Base-by-base conservation (phyloP, 2,113 vertebrate species). In the Chaenocephalus aceratus region DNA sequence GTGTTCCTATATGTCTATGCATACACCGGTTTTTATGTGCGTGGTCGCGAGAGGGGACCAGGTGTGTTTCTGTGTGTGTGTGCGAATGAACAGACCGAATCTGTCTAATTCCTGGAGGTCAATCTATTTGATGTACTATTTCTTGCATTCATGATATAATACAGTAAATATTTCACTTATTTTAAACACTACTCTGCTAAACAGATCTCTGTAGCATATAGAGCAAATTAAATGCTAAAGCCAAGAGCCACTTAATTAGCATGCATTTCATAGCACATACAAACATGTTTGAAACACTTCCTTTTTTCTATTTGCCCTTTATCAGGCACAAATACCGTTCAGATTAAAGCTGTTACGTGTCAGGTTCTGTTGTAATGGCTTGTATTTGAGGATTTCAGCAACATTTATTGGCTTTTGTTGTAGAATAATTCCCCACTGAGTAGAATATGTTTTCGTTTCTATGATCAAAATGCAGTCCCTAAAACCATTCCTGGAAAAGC, bases 1-100 rank as follows among this genome's bases (percentile, higher is more conserved):
- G 76, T 64, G 14, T 77, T 26, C 71, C 67, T 56, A 62, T 69
- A 59, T 68, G 66, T 82, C 60, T 63, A 61, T 49, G 46, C 65
- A 67, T 79, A 45, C 23, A 36, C 54, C 7, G 16, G 79, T 78
- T 72, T 53, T 7, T 77, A 5, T 58, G 64, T 46, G 66, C 48
- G 73, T 21, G 44, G 46, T 10, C 49, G 49, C 1, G 36, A 34
- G 23, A 45, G 23, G 5, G 21, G 5, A 41, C 44, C 51, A 3
- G 48, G 45, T 30, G 57, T 16, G 30, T 73, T 73, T 79, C 41
- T 21, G 3, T 21, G 21, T 26, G 26, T 23, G 44, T 54, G 30
- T 77, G 72, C 77, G 61, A 80, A 51, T 80, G 78, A 87, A 23
- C 80, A 86, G 75, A 72, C 6, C 41, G 52, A 41, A 16, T 58